Base-by-base conservation (phyloP, 2,888 invertebrate genomes). In the Athalia circularis region DNA sequence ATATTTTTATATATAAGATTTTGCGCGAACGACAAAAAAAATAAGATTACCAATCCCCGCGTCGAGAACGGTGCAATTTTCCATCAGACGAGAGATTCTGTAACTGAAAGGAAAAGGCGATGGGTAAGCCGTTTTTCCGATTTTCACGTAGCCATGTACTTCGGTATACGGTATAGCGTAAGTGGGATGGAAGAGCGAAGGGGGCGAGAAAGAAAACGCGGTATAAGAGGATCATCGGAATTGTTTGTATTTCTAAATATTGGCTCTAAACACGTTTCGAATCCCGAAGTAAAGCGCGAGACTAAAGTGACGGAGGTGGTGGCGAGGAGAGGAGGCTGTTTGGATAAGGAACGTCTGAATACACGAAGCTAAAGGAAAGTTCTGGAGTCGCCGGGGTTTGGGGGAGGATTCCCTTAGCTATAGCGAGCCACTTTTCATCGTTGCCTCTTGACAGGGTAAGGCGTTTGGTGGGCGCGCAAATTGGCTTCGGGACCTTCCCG, bases 181-280 rank as follows among this genome's bases (percentile, higher is more conserved):
- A 29, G 29, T 29, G 29, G 29, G 29, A 29, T 29, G 29, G 29
- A 29, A 29, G 29, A 29, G 29, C 29, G 29, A 0, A 54, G n/a
- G 54, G 11, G 54, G 54, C 11, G 54, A 11, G 9, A 9, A 7
- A 54, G 54, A 45, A 29, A 29, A 29, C 29, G 29, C 2, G 79
- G 65, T 65, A 59, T 77, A 81, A 82, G 77, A 76, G 82, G 81
- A 82, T 82, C 65, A 61, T 47, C 50, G 68, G 80, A 83, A 82
- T 83, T 81, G 80, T 82, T 82, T 81, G 80, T 82, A 80, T 83
- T 79, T 81, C 79, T 77, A 81, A 81, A 83, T 82, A 83, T 83
- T 83, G 80, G 79, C 79, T 79, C 76, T 59, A 48, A 65, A 48
- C 75, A 68, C 67, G 50, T 52, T 52, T 15, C 75, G n/a, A 4